Evolutionary conservation across 2,797 vertebrate species (phyloP).

Genomic region (Notamacropus eugenii): DNA sequence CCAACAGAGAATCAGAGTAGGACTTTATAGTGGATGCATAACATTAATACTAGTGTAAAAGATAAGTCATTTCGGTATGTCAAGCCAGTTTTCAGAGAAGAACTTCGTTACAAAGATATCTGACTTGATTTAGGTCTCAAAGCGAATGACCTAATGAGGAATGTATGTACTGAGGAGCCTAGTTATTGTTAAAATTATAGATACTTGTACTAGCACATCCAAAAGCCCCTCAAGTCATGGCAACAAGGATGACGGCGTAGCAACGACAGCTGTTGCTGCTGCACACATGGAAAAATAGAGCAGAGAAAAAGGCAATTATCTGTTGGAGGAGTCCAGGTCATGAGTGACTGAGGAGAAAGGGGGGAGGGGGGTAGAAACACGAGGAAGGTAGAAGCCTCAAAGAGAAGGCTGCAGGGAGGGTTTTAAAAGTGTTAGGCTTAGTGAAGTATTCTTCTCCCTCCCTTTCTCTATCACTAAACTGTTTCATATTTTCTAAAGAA

Average conservation of each 20-base stretch:
- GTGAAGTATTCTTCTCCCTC: not conserved
- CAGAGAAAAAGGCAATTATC: conserved; percentile 53
- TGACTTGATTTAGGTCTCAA: conserved; percentile 73
- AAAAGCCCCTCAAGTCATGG: conserved; percentile 71
- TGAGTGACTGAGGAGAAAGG: not conserved
- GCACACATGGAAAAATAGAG: conserved; percentile 58
- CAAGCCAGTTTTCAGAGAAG: not conserved
- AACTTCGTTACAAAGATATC: not conserved
- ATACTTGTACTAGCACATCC: conserved; percentile 73
- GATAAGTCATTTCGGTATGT: not conserved
- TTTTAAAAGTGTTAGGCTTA: not conserved
- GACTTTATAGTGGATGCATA: not conserved
- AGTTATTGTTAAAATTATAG: conserved; percentile 75
- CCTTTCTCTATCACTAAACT: conserved; percentile 5
- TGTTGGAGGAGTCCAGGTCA: conserved; percentile 18
- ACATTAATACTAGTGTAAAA: not conserved
- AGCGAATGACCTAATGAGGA: conserved; percentile 76
- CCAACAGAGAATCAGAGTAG: not conserved
- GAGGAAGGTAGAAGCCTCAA: not conserved
- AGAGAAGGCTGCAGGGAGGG: not conserved
- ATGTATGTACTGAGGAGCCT: conserved; percentile 68
- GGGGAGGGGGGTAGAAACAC: accelerated
- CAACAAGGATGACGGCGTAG: conserved; percentile 69
- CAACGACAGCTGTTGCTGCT: conserved; percentile 70
- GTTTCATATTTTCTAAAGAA: conserved; percentile 65